Percentiles rank a stretch among this genome's conserved stretches.
phyloP scores from a whole-genome alignment of 2,797 vertebrate species.

The Rhinatrema bivittatum region DNA sequence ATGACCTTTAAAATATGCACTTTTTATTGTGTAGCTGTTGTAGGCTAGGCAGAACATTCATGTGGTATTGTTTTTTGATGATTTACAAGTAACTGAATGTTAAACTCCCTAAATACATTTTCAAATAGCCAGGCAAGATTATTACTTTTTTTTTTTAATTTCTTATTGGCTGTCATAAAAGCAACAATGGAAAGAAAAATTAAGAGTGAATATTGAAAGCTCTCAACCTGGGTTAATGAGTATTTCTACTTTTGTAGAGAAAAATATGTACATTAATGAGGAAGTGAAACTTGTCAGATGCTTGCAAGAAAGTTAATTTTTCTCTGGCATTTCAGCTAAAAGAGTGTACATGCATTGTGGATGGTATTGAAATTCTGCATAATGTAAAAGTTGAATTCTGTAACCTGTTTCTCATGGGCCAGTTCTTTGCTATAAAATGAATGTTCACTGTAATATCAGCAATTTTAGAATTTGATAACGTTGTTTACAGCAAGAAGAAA shows the following conservation, averaged over 20 bases:
- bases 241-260: constrained; percentile 36
- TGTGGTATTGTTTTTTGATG: constrained; percentile 62
- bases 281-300: constrained; percentile 13
- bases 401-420: constrained; percentile 61
- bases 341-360: constrained; percentile 45
- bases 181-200: constrained; percentile 40
- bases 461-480: constrained; percentile 54
- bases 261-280: constrained; percentile 36
- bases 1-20: constrained; percentile 60
- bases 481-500: constrained; percentile 45
- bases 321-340: constrained; percentile 41
- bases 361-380: constrained; percentile 55
- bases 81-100: constrained; percentile 58
- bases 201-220: constrained; percentile 37
- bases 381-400: constrained; percentile 61
- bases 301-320: constrained; percentile 25
- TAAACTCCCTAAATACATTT: constrained; percentile 58
- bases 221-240: constrained; percentile 39
- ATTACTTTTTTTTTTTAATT: constrained; percentile 50
- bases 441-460: constrained; percentile 76
- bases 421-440: constrained; percentile 62
- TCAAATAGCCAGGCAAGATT: constrained; percentile 51
- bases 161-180: too few species aligned
- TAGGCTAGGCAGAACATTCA: constrained; percentile 66
- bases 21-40: constrained; percentile 66